Conservation (phyloP, 2,797 vertebrate species). For the Pangasius djambal region DNA sequence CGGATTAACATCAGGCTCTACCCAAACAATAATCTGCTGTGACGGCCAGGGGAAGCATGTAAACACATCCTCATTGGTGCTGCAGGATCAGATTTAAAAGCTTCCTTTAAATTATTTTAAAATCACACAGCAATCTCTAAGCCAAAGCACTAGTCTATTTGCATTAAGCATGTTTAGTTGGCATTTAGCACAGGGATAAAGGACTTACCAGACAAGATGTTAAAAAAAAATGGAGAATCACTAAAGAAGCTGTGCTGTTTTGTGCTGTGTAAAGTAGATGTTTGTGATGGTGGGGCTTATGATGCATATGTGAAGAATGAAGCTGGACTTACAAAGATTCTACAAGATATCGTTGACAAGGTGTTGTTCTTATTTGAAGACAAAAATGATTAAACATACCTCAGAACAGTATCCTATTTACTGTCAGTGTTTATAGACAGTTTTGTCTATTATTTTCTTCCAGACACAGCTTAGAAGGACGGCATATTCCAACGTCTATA, state of each 20-base stretch:
- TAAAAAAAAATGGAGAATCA: neutral
- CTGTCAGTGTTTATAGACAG: neutral
- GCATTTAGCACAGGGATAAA: neutral
- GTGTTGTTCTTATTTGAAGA: neutral
- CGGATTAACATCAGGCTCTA: neutral
- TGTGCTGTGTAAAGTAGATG: neutral
- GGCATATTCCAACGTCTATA: neutral
- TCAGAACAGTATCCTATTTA: neutral
- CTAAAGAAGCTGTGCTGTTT: neutral
- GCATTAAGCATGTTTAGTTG: neutral
- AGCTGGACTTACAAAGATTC: neutral
- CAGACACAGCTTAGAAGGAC: neutral
- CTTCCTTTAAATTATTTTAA: neutral
- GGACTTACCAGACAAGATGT: neutral
- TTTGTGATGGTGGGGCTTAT: neutral
- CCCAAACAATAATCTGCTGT: neutral
- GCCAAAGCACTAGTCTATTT: neutral
- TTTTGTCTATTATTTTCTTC: neutral
- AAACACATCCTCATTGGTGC: neutral
- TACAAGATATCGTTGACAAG: too few species aligned
- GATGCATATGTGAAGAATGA: constrained; percentile 9
- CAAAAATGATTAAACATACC: neutral
- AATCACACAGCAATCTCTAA: neutral
- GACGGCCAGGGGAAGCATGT: neutral
- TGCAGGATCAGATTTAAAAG: neutral